These are phyloP conservation scores for Tadarida brasiliensis DNA, from an alignment of 2,797 vertebrate species.

Conservation along the genomic window DNA sequence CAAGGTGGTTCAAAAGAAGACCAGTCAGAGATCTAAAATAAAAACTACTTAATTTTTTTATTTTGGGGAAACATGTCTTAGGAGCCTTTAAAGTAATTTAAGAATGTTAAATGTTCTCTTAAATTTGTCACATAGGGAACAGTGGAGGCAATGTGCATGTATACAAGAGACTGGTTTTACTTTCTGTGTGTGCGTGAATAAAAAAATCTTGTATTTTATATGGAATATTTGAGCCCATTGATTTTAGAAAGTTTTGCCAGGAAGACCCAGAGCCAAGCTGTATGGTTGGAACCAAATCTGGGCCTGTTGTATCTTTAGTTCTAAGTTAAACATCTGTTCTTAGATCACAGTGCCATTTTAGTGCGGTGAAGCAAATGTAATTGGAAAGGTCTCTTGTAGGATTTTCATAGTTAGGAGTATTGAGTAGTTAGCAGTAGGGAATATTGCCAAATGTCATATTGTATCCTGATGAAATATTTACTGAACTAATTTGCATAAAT, in stretches of 20 bases:
- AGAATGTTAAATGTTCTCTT: background rate
- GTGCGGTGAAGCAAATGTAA: conserved; percentile 8
- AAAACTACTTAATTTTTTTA: background rate
- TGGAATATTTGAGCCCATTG: background rate
- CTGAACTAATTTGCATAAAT: background rate
- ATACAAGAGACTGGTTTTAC: background rate
- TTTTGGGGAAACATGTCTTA: background rate
- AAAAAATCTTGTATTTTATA: background rate
- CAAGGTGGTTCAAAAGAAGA: background rate
- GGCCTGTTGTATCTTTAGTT: background rate
- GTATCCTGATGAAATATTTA: background rate
- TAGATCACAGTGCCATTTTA: background rate
- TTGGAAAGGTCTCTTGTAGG: background rate
- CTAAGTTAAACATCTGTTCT: background rate
- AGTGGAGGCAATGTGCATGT: background rate
- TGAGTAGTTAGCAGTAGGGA: background rate
- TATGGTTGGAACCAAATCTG: background rate
- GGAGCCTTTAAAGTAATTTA: background rate
- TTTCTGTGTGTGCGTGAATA: background rate
- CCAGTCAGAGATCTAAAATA: background rate
- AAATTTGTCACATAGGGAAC: background rate
- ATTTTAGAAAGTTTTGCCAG: background rate
- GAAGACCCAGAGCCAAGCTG: background rate
- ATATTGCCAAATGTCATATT: background rate
- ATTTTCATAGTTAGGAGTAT: background rate